A percentile compares a stretch with the other conserved stretches of the same genome.
Evolutionary conservation across 2,888 invertebrate species (phyloP).

Genomic region (Agrochola circellaris): DNA sequence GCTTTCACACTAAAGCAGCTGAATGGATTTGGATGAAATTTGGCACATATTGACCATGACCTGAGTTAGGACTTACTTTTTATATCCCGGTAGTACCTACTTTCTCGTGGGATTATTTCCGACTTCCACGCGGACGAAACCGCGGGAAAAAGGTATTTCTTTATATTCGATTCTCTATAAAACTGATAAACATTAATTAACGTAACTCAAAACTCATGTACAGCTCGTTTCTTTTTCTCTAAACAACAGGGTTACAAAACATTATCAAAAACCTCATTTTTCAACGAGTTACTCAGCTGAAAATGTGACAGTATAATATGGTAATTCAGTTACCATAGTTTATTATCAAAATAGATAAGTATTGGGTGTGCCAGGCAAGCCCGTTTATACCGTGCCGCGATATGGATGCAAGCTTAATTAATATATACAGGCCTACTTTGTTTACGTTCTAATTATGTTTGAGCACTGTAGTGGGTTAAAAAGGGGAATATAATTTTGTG

Average conservation of each 20-base stretch:
- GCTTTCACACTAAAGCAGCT: too few relatives aligned
- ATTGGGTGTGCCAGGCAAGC: conserved; percentile 73
- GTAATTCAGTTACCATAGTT: conserved; percentile 69
- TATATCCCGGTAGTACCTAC: too few relatives aligned
- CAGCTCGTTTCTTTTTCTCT: neutral
- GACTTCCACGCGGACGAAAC: too few relatives aligned
- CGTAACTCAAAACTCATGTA: neutral
- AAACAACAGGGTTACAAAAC: neutral
- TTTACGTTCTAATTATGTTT: conserved; percentile 45
- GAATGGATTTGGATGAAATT: too few relatives aligned
- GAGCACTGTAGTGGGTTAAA: conserved; percentile 17
- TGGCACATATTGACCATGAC: too few relatives aligned
- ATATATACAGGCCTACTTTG: conserved; percentile 60
- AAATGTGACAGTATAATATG: conserved; percentile 65
- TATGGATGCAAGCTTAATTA: conserved; percentile 66
- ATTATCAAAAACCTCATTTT: conserved; percentile 39
- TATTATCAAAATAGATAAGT: conserved; percentile 69
- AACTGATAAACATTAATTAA: neutral
- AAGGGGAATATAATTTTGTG: conserved; percentile 14
- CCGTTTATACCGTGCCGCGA: conserved; percentile 71
- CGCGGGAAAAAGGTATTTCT: too few relatives aligned
- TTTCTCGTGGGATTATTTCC: too few relatives aligned
- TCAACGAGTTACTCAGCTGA: conserved; percentile 49
- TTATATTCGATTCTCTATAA: neutral
- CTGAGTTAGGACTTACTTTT: too few relatives aligned